Evolutionary conservation across 2,888 invertebrate genomes (phyloP).

Genomic region (Apeira syringaria): DNA sequence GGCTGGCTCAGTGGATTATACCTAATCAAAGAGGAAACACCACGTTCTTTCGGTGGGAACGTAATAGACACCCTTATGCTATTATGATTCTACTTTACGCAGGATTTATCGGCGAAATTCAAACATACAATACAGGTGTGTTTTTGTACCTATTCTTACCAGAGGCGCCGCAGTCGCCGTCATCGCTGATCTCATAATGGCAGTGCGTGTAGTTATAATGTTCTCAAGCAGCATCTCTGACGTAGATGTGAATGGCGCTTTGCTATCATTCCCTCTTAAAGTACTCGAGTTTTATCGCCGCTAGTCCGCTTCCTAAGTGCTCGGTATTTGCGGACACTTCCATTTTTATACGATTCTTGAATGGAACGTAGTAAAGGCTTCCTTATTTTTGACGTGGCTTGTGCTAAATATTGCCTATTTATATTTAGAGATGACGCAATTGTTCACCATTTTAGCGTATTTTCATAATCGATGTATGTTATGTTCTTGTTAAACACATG

Average conservation of each 20-base stretch:
- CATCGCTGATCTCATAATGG: slow-evolving; percentile 35
- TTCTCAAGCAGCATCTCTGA: slow-evolving; percentile 20
- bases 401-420: not conserved
- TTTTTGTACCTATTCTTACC: slow-evolving; percentile 28
- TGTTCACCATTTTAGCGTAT: too few relatives aligned
- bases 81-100: too few relatives aligned
- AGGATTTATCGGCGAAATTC: too few relatives aligned
- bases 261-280: slow-evolving; percentile 9
- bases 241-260: slow-evolving; percentile 18
- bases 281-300: slow-evolving; percentile 5
- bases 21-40: too few relatives aligned
- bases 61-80: too few relatives aligned
- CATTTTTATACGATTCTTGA: slow-evolving; percentile 14
- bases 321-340: slow-evolving; percentile 8
- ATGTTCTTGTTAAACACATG: too few relatives aligned
- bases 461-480: too few relatives aligned
- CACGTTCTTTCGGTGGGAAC: too few relatives aligned
- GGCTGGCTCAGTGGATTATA: too few relatives aligned
- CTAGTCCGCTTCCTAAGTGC: slow-evolving; percentile 13
- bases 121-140: slow-evolving; percentile 16
- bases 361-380: slow-evolving; percentile 11
- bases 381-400: slow-evolving; percentile 3
- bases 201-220: slow-evolving; percentile 28
- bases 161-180: slow-evolving; percentile 11
- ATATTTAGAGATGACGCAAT: not conserved